A percentile compares a stretch with the other conserved stretches of the same genome.
Conservation (phyloP, 1,140 invertebrate genomes). For the Frieseomelitta varia region DNA sequence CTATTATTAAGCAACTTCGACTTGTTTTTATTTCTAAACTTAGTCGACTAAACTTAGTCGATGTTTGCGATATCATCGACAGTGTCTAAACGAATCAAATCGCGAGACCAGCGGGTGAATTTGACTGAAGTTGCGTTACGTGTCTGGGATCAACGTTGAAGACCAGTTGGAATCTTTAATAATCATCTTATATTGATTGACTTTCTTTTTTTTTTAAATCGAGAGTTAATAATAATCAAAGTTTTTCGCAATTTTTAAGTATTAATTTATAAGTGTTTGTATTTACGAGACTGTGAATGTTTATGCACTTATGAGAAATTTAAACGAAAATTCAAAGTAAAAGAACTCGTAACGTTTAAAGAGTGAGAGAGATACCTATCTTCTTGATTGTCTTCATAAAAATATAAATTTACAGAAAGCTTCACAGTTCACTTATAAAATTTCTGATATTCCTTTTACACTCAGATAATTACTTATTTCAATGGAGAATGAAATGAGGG, state of each 20-base stretch:
- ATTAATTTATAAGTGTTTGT: too few species aligned
- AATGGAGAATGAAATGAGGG: background rate
- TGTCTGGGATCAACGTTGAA: background rate
- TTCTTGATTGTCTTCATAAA: background rate
- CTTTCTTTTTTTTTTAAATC: background rate
- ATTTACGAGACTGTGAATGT: too few species aligned
- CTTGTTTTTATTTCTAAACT: background rate
- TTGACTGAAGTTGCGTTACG: background rate
- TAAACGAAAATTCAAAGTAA: background rate
- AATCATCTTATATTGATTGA: background rate
- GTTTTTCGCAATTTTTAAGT: background rate
- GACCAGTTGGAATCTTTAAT: background rate
- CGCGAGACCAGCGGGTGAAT: background rate
- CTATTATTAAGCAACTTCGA: background rate
- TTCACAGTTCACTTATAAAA: background rate
- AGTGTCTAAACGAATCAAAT: background rate
- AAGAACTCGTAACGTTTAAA: background rate
- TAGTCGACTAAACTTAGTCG: too few species aligned
- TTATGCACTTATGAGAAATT: background rate
- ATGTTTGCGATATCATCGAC: background rate
- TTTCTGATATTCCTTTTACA: background rate
- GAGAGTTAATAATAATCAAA: background rate
- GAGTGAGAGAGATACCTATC: too few species aligned
- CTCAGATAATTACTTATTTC: background rate
- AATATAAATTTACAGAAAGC: too few species aligned